Conservation (phyloP, 2,113 vertebrate genomes). For the Psittacara wagleri region DNA sequence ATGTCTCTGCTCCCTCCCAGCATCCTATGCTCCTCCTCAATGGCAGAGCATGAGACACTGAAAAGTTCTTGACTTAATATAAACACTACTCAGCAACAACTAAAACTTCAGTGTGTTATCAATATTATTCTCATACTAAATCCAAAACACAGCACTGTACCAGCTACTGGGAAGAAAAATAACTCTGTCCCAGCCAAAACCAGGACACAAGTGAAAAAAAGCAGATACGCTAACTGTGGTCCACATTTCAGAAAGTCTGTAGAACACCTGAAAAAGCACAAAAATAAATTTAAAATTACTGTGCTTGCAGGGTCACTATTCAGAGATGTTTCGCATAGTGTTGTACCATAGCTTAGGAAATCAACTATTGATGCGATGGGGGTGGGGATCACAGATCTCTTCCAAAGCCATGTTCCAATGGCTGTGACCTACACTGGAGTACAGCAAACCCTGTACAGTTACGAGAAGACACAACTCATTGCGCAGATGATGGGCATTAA, state of each 20-base stretch:
- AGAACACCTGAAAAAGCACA: background rate
- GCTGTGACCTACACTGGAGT: background rate
- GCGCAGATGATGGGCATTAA: background rate
- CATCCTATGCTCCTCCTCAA: background rate
- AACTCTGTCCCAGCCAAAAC: background rate
- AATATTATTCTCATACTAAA: background rate
- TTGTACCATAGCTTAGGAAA: background rate
- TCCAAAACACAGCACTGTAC: background rate
- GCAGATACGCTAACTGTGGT: background rate
- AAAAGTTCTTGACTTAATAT: background rate
- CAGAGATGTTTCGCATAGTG: background rate
- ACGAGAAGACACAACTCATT: background rate
- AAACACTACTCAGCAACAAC: background rate
- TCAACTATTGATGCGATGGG: fast-evolving
- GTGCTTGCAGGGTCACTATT: background rate
- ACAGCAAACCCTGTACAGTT: background rate
- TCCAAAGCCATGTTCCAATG: background rate
- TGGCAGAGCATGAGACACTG: background rate
- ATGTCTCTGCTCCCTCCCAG: background rate
- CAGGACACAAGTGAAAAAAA: background rate
- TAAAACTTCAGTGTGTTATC: background rate
- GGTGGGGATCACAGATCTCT: background rate
- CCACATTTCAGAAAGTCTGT: background rate
- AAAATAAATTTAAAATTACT: background rate
- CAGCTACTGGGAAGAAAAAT: background rate